Conservation (phyloP, 2,797 vertebrate genomes). For the Siniperca scherzeri region DNA sequence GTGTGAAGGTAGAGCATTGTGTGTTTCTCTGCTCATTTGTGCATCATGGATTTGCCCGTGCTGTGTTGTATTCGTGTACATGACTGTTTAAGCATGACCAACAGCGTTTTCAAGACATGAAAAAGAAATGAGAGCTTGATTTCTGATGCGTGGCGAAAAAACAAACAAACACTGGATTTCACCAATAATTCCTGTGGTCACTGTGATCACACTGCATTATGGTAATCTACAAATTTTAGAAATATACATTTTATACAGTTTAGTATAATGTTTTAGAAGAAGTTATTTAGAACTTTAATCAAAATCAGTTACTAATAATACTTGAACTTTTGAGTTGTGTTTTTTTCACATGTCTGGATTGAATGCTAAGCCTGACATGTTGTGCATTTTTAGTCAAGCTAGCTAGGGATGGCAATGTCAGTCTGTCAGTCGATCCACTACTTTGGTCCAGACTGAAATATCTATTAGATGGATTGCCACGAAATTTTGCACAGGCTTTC, state of each 20-base stretch:
- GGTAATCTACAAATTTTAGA: background rate
- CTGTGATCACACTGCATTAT: constrained; percentile 7
- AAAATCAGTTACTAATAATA: background rate
- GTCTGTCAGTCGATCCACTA: background rate
- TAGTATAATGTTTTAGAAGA: background rate
- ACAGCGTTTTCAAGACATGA: constrained; percentile 44
- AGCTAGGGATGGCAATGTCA: background rate
- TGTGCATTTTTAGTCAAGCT: background rate
- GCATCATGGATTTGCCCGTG: constrained; percentile 25
- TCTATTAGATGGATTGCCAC: background rate
- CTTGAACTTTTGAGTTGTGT: background rate
- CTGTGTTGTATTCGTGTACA: constrained; percentile 1
- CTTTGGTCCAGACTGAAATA: constrained; percentile 16
- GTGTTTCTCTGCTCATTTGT: constrained; percentile 33
- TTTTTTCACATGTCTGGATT: background rate
- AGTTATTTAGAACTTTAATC: background rate
- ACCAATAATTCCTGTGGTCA: constrained; percentile 10
- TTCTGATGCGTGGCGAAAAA: constrained; percentile 6
- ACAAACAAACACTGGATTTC: background rate
- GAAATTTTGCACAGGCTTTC: constrained; percentile 2
- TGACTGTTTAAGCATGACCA: constrained; percentile 32
- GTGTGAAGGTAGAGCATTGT: background rate
- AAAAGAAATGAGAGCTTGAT: constrained; percentile 25
- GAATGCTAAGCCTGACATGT: background rate
- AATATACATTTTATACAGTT: background rate